phyloP scores from a whole-genome alignment of 1,140 invertebrate genomes.

The Papilio glaucus region DNA sequence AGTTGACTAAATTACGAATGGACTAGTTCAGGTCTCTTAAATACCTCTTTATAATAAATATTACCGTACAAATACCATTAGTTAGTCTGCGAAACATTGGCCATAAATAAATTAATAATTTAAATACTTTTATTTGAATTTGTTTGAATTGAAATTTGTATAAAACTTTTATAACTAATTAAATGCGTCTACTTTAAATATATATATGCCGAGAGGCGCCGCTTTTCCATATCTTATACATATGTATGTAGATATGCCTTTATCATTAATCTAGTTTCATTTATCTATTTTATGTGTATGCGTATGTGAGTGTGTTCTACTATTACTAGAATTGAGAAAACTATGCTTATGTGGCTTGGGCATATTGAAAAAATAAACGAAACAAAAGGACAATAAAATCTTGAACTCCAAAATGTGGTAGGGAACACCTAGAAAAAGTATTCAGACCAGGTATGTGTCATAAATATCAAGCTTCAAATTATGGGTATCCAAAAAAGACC shows the following conservation, averaged over 20 bases:
- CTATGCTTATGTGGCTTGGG: no score
- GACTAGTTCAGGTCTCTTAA: not conserved
- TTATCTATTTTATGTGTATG: not conserved
- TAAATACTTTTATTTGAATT: not conserved
- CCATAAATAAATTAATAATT: slow-evolving; percentile 9
- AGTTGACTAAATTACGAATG: no score
- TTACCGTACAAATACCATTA: not conserved
- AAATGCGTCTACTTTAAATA: not conserved
- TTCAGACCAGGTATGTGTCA: no score
- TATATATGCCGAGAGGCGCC: not conserved
- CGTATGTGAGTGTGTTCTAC: not conserved
- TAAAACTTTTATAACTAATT: not conserved
- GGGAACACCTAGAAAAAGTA: no score
- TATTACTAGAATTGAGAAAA: no score
- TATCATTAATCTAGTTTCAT: not conserved
- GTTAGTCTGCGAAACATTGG: not conserved
- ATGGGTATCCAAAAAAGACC: no score
- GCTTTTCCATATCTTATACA: not conserved
- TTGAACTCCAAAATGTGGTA: no score
- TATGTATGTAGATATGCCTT: not conserved
- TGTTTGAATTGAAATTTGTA: no score
- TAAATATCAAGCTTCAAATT: no score
- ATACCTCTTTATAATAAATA: not conserved
- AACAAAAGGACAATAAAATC: no score
- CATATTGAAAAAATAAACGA: no score